Evolutionary conservation across 2,797 vertebrate genomes (phyloP).

Genomic region (Pogoniulus pusillus): DNA sequence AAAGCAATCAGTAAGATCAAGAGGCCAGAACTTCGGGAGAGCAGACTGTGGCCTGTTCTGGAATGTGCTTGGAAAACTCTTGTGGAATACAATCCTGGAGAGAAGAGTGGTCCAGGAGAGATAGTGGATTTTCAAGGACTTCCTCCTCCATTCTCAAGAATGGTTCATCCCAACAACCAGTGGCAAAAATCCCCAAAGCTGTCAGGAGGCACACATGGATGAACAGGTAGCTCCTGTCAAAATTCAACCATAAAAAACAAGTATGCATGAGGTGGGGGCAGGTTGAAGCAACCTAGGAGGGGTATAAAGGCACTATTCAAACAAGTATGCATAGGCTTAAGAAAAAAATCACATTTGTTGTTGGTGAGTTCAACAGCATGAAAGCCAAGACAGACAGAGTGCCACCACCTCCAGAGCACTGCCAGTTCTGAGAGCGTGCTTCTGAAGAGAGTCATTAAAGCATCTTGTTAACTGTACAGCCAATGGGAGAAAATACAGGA

Average conservation of each 20-base stretch:
- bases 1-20: not conserved
- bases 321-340: too few relatives aligned
- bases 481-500: not conserved
- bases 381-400: not conserved
- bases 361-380: not conserved
- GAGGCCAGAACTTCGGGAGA: not conserved
- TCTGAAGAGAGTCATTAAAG: not conserved
- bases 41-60: not conserved
- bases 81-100: not conserved
- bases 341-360: not conserved
- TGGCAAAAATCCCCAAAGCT: not conserved
- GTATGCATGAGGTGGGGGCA: not conserved
- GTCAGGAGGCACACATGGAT: not conserved
- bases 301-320: too few relatives aligned
- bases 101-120: not conserved
- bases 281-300: too few relatives aligned
- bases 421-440: not conserved
- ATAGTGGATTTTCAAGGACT: not conserved
- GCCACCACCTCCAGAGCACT: not conserved
- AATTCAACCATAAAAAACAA: not conserved
- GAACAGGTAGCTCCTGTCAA: not conserved
- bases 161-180: fast-evolving
- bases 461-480: not conserved
- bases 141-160: not conserved
- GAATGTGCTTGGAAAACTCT: not conserved